Evolutionary conservation across 2,797 vertebrate species (phyloP).

Genomic region (Muraenolepis orangiensis): DNA sequence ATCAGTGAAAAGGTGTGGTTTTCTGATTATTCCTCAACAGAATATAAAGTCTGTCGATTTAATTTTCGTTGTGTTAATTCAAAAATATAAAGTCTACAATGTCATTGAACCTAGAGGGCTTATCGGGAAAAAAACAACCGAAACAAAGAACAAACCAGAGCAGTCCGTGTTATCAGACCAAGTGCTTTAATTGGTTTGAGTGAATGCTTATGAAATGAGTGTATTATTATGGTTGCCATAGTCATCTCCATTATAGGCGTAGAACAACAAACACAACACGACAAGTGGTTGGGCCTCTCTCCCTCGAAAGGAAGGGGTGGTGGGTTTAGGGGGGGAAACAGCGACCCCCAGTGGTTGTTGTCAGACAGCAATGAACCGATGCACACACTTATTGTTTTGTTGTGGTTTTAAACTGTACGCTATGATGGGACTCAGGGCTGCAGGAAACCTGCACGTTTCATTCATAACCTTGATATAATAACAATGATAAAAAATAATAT

Average conservation of each 20-base stretch:
- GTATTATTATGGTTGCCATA: no score
- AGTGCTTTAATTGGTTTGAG: no score
- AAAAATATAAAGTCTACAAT: no score
- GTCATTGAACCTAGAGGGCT: no score
- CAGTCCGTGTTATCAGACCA: not conserved
- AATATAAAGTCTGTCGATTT: no score
- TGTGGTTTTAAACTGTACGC: constrained; percentile 22
- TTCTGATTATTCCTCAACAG: no score
- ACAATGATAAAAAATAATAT: constrained; percentile 15
- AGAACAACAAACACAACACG: no score
- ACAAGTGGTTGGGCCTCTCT: constrained; percentile 69
- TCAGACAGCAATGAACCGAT: constrained; percentile 17
- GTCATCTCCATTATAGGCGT: constrained; percentile 2
- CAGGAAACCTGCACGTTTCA: constrained; percentile 17
- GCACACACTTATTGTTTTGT: constrained; percentile 41
- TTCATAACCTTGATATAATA: constrained; percentile 1
- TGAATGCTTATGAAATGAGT: no score
- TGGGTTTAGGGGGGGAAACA: not conserved
- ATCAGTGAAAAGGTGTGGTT: no score
- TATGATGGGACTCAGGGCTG: constrained; percentile 25
- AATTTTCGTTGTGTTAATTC: no score
- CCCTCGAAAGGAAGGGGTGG: no score
- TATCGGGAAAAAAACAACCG: no score
- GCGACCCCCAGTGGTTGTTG: constrained; percentile 13
- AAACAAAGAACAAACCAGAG: not conserved